Percentiles rank a stretch among this genome's conserved stretches.
These are phyloP conservation scores for Pipistrellus pipistrellus DNA, from an alignment of 2,797 vertebrate species.

Conservation along the genomic window DNA sequence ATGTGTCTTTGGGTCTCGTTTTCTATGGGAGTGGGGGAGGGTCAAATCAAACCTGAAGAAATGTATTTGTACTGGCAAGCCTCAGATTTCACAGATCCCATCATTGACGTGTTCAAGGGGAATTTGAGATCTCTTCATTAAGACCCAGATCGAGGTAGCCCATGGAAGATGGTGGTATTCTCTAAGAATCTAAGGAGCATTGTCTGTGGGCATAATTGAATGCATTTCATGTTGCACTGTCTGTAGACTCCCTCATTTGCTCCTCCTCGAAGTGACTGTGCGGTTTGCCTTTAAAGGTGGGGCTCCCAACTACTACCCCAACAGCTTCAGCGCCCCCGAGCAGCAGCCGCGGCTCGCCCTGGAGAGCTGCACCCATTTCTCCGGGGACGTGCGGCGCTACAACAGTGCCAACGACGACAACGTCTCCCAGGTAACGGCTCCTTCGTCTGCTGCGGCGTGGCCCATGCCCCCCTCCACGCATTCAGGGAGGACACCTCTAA, in stretches of 20 bases:
- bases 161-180: neutral
- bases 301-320: constrained; percentile 97
- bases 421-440: constrained; percentile 92
- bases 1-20: neutral
- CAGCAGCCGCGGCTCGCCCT: constrained; percentile 81
- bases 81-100: neutral
- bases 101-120: neutral
- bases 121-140: neutral
- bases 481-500: neutral
- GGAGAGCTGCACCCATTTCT: constrained; percentile 87
- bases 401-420: constrained; percentile 94
- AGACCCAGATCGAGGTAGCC: neutral
- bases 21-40: too few species aligned
- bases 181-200: neutral
- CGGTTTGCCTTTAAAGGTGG: constrained; percentile 90
- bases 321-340: constrained; percentile 95
- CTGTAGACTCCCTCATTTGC: neutral
- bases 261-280: neutral
- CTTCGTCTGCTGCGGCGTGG: neutral
- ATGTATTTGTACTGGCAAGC: too few species aligned
- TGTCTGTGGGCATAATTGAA: neutral
- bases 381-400: constrained; percentile 92
- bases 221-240: neutral
- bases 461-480: neutral
- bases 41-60: neutral